A percentile compares a stretch with the other conserved stretches of the same genome.
Conservation (phyloP, 1,140 invertebrate genomes). For the Eufriesea mexicana region DNA sequence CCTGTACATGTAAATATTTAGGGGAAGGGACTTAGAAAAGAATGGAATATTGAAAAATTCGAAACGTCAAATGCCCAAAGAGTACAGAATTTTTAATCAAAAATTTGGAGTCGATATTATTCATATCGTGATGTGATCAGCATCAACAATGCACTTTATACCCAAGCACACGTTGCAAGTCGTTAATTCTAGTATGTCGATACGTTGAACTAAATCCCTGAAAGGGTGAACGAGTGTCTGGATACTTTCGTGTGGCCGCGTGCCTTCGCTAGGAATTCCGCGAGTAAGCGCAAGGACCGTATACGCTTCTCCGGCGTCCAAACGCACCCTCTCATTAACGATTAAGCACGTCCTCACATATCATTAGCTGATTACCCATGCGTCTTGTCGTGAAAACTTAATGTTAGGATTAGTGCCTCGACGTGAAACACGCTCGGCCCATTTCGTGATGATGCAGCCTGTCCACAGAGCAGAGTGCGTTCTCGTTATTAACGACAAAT, state of each 20-base stretch:
- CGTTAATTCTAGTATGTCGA: no score
- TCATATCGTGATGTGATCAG: no score
- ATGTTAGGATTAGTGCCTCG: conserved; percentile 67
- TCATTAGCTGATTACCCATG: conserved; percentile 63
- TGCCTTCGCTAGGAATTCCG: neutral
- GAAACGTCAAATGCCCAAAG: no score
- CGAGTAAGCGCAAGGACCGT: conserved; percentile 19
- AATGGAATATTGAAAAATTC: no score
- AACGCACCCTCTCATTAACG: conserved; percentile 39
- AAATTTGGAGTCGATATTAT: no score
- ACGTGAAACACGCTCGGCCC: conserved; percentile 38
- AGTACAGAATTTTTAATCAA: no score
- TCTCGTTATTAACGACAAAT: neutral
- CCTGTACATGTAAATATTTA: no score
- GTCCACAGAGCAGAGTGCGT: neutral
- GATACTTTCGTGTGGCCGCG: neutral
- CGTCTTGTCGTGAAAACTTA: conserved; percentile 54
- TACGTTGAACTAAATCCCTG: no score
- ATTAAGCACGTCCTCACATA: conserved; percentile 62
- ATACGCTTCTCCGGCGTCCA: conserved; percentile 26
- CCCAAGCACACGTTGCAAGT: no score
- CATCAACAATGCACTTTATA: no score
- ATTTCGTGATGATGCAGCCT: neutral
- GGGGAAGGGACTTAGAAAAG: no score
- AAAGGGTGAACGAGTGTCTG: neutral